These are phyloP conservation scores for Nemotelus nigrinus DNA, from an alignment of 2,888 invertebrate genomes.

Conservation along the genomic window DNA sequence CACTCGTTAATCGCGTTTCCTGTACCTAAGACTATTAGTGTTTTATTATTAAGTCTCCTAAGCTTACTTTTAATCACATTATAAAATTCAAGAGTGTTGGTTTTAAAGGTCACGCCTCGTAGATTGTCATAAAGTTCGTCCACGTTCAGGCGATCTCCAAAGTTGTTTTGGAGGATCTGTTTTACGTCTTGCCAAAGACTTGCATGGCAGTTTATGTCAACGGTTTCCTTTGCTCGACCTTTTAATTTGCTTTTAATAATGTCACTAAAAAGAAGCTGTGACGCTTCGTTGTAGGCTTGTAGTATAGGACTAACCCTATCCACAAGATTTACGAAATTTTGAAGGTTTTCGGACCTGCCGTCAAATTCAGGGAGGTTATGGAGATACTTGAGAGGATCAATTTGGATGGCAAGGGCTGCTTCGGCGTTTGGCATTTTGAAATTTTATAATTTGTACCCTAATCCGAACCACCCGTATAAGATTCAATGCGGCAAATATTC, in stretches of 20 bases:
- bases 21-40: slow-evolving; percentile 30
- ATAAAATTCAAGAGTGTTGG: slow-evolving; percentile 43
- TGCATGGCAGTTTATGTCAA: slow-evolving; percentile 44
- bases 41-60: slow-evolving; percentile 49
- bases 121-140: slow-evolving; percentile 44
- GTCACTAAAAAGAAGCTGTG: slow-evolving; percentile 40
- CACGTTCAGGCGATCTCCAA: slow-evolving; percentile 40
- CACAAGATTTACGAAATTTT: slow-evolving; percentile 43
- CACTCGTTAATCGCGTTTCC: slow-evolving; percentile 26
- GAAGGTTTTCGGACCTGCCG: slow-evolving; percentile 33
- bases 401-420: slow-evolving; percentile 15
- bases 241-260: slow-evolving; percentile 44
- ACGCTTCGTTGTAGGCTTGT: slow-evolving; percentile 24
- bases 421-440: slow-evolving; percentile 2
- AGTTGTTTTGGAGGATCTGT: slow-evolving; percentile 38
- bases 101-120: slow-evolving; percentile 39
- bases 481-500: too few relatives aligned
- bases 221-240: slow-evolving; percentile 40
- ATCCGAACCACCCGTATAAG: too few relatives aligned
- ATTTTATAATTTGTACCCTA: too few relatives aligned
- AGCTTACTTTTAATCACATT: slow-evolving; percentile 46
- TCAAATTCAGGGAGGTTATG: slow-evolving; percentile 44
- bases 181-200: slow-evolving; percentile 42
- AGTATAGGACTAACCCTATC: slow-evolving; percentile 43
- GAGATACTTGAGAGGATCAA: slow-evolving; percentile 37